Conservation (phyloP, 1,140 invertebrate species). For the Mizuhopecten yessoensis region DNA sequence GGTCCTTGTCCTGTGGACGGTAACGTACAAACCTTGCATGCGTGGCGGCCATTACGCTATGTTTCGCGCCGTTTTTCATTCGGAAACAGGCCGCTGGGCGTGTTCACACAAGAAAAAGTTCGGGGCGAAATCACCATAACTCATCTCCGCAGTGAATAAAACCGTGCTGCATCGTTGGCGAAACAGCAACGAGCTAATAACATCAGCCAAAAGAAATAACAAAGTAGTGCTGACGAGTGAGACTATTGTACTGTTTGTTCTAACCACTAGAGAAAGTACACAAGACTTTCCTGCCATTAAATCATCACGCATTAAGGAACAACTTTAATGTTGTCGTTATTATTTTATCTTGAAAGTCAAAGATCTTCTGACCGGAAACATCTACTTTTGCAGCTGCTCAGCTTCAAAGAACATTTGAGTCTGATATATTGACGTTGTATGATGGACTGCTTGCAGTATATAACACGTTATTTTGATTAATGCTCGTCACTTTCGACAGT, state of each 20-base stretch:
- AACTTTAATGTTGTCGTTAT: background rate
- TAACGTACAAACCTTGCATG: constrained; percentile 3
- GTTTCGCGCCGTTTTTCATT: background rate
- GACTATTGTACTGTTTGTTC: background rate
- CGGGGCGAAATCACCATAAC: background rate
- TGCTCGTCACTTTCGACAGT: too few relatives aligned
- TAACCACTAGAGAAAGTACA: background rate
- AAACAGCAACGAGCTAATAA: constrained; percentile 16
- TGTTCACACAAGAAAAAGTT: background rate
- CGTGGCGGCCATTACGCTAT: background rate
- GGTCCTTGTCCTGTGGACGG: background rate
- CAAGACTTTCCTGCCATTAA: background rate
- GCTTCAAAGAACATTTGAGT: too few relatives aligned
- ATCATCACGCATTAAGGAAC: background rate
- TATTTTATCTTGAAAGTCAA: background rate
- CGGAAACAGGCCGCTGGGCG: background rate
- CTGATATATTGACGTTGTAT: too few relatives aligned
- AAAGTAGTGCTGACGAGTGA: background rate
- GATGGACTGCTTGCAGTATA: too few relatives aligned
- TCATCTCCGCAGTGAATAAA: constrained; percentile 28
- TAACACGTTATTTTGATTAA: too few relatives aligned
- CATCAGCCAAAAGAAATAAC: background rate
- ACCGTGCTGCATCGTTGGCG: constrained; percentile 15
- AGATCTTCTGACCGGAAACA: background rate
- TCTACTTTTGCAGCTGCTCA: too few relatives aligned